Conservation (phyloP, 2,888 invertebrate genomes). For the Cataglyphis livida region DNA sequence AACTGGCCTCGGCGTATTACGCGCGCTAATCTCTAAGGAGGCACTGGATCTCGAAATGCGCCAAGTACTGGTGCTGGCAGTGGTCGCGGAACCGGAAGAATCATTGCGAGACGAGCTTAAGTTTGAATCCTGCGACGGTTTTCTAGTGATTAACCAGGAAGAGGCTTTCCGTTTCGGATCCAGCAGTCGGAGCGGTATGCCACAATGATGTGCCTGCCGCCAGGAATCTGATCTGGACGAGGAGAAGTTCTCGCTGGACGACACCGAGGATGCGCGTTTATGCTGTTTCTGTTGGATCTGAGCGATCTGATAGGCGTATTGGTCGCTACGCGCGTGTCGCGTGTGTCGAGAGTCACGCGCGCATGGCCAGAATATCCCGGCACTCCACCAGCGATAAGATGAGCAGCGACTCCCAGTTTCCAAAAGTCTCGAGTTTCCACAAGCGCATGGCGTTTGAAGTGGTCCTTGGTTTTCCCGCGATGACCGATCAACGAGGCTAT, state of each 20-base stretch:
- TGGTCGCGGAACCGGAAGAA: conserved; percentile 95
- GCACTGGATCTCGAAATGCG: conserved; percentile 94
- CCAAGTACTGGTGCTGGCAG: conserved; percentile 96
- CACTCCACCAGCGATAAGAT: conserved; percentile 74
- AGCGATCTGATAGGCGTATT: conserved; percentile 91
- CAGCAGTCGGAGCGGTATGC: conserved; percentile 91
- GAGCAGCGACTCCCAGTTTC: conserved; percentile 80
- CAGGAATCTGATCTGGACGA: conserved; percentile 92
- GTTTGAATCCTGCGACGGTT: conserved; percentile 97
- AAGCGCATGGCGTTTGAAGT: conserved; percentile 87
- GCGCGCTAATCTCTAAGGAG: conserved; percentile 86
- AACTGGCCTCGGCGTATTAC: conserved; percentile 79
- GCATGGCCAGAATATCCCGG: conserved; percentile 85
- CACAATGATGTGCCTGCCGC: conserved; percentile 91
- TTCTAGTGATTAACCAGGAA: conserved; percentile 96
- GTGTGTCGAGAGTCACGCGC: conserved; percentile 81
- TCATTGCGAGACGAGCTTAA: conserved; percentile 96
- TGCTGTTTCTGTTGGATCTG: conserved; percentile 92
- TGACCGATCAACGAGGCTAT: conserved; percentile 93
- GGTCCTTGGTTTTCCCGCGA: conserved; percentile 89
- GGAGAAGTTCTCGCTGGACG: conserved; percentile 96
- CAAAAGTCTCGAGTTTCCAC: conserved; percentile 87
- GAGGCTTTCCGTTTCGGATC: conserved; percentile 93
- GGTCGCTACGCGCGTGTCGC: conserved; percentile 87
- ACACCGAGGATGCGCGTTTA: conserved; percentile 93